phyloP scores from a whole-genome alignment of 2,113 vertebrate genomes.

The Sula dactylatra region DNA sequence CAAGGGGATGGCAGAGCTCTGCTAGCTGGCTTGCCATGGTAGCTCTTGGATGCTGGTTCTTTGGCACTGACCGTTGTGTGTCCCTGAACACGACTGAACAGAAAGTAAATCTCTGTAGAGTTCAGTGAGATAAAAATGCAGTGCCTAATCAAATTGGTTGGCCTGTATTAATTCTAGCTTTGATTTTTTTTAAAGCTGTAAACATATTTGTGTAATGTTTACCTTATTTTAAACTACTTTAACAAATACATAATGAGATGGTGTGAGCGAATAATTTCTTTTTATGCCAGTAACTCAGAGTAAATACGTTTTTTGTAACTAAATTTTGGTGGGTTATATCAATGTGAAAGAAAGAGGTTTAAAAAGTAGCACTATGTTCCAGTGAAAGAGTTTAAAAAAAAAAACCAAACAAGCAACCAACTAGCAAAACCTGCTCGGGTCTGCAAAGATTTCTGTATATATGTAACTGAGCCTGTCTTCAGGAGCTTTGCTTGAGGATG shows the following conservation, averaged over 20 bases:
- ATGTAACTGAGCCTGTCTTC: rapidly evolving
- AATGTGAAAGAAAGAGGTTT: neutral
- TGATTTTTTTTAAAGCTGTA: neutral
- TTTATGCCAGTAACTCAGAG: neutral
- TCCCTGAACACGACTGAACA: neutral
- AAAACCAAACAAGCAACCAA: neutral
- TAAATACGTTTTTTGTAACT: neutral
- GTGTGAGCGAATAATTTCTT: neutral
- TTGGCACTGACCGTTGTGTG: rapidly evolving
- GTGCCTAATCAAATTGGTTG: neutral
- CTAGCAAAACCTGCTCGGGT: neutral
- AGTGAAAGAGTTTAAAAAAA: too few relatives aligned
- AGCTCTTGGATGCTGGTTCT: neutral
- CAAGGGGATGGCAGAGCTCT: neutral
- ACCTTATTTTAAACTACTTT: neutral
- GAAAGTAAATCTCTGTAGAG: neutral
- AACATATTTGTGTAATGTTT: neutral
- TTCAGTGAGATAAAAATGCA: neutral
- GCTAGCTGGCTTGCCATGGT: rapidly evolving
- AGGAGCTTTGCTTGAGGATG: neutral
- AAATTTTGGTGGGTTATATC: neutral
- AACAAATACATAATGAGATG: neutral
- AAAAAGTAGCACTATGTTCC: neutral
- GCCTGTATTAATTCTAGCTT: neutral
- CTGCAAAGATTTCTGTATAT: neutral